phyloP scores from a whole-genome alignment of 2,113 vertebrate species.

The Sprattus sprattus region DNA sequence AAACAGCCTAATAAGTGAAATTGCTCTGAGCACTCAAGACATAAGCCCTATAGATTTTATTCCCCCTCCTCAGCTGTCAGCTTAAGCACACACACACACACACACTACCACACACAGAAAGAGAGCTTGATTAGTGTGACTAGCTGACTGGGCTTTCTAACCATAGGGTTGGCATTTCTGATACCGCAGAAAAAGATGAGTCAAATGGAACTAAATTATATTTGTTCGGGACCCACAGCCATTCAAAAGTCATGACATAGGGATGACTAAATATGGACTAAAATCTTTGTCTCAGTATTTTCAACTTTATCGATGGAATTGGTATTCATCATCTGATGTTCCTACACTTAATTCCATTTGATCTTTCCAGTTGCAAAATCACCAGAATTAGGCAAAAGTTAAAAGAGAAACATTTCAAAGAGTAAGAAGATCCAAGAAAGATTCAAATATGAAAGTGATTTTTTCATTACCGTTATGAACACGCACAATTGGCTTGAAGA shows the following conservation, averaged over 20 bases:
- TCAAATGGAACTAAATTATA: constrained; percentile 39
- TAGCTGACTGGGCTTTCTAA: constrained; percentile 30
- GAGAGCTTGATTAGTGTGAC: constrained; percentile 36
- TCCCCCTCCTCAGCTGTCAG: background rate
- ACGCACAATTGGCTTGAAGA: too few relatives aligned
- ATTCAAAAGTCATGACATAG: background rate
- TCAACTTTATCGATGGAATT: too few relatives aligned
- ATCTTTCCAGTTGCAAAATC: too few relatives aligned
- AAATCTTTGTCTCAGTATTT: too few relatives aligned
- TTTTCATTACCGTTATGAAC: too few relatives aligned
- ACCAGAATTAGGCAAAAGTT: too few relatives aligned
- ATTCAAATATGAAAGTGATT: too few relatives aligned
- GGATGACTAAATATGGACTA: too few relatives aligned
- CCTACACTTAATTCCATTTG: too few relatives aligned
- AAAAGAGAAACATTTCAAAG: too few relatives aligned
- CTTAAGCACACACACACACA: background rate
- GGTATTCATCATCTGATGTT: too few relatives aligned
- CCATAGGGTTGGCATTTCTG: constrained; percentile 42
- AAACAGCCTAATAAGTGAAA: background rate
- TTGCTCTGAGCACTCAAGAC: background rate
- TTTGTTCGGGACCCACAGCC: background rate
- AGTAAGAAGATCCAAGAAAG: too few relatives aligned
- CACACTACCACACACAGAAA: background rate
- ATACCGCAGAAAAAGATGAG: constrained; percentile 14
- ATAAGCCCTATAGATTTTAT: background rate